Base-by-base conservation (phyloP, 1,140 invertebrate genomes). In the Medauroidea extradentata region DNA sequence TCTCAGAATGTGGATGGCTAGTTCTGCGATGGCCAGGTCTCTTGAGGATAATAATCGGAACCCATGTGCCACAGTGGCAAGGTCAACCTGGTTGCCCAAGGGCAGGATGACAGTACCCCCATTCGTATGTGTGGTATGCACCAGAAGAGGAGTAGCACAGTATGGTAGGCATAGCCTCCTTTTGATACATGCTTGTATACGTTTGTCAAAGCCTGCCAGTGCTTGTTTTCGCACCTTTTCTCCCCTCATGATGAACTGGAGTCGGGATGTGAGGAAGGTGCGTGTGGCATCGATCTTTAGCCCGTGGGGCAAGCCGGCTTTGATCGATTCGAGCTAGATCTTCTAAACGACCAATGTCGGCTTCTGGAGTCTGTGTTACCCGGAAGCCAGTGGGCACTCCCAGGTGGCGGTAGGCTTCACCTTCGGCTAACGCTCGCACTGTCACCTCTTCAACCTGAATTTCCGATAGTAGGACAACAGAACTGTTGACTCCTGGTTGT, bases 271-370 rank as follows among this genome's bases (percentile, higher is more conserved):
- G 0, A 76, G 57, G 51, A 74, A 76, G 0, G 67, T 71, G 1
- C 59, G 66, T 7, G 71, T 8, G 0, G 70, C 68, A 34, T 77
- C 71, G 7, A 74, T 39, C 53, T 73, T 73, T 60, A 75, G 72
- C 71, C n/a, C 75, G 75, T 0, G 73, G 73, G 4, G 73, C 69
- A 0, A 75, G 68, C 0, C 65, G 52, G 1, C 65, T 67, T 1
- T 13, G 1, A 53, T 72, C 62, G 0, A 74, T 25, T 5, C 24
- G 41, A 0, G 11, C 9, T 0, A 69, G 50, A 4, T 73, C 64
- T 0, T 41, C 25, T 42, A 69, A 49, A 0, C 46, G 38, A 0
- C 53, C 52, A 0, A 72, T 55, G 7, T 65, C 61, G 0, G 46
- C 23, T 11, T 55, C 49, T 1, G 68, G 68, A 1, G 62, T 70